A percentile compares a stretch with the other conserved stretches of the same genome.
phyloP scores from a whole-genome alignment of 2,113 vertebrate genomes.

The Eolophus roseicapilla region DNA sequence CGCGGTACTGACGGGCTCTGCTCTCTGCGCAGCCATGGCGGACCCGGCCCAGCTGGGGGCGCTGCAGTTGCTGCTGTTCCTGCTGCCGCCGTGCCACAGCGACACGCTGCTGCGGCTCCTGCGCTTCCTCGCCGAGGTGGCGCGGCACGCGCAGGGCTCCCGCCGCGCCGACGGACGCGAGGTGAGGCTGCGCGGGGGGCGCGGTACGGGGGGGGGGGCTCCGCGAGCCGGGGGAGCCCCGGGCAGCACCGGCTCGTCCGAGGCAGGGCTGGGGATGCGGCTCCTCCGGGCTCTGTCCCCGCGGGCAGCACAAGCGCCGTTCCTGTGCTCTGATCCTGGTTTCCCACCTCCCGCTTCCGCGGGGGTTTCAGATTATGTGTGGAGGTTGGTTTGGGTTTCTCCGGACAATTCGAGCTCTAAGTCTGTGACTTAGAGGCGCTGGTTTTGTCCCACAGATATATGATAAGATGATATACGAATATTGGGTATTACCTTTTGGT shows the following conservation, averaged over 20 bases:
- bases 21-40: slow-evolving; percentile 75
- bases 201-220: slow-evolving; percentile 35
- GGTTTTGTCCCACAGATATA: background rate
- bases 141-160: slow-evolving; percentile 79
- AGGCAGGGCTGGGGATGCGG: too few relatives aligned
- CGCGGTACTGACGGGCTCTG: background rate
- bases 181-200: too few relatives aligned
- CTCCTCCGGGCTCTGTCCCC: too few relatives aligned
- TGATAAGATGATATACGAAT: background rate
- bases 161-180: slow-evolving; percentile 74
- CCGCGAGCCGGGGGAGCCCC: too few relatives aligned
- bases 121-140: slow-evolving; percentile 79
- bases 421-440: background rate
- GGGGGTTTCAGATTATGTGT: fast-evolving
- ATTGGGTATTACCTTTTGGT: background rate
- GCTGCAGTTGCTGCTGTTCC: slow-evolving; percentile 87
- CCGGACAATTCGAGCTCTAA: background rate
- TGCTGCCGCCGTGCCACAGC: slow-evolving; percentile 90
- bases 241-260: too few relatives aligned
- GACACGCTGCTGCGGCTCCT: slow-evolving; percentile 90
- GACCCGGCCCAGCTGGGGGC: slow-evolving; percentile 76
- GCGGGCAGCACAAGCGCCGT: fast-evolving
- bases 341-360: background rate
- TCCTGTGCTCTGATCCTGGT: background rate
- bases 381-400: background rate